phyloP scores from a whole-genome alignment of 2,113 vertebrate species.

The Charina bottae region DNA sequence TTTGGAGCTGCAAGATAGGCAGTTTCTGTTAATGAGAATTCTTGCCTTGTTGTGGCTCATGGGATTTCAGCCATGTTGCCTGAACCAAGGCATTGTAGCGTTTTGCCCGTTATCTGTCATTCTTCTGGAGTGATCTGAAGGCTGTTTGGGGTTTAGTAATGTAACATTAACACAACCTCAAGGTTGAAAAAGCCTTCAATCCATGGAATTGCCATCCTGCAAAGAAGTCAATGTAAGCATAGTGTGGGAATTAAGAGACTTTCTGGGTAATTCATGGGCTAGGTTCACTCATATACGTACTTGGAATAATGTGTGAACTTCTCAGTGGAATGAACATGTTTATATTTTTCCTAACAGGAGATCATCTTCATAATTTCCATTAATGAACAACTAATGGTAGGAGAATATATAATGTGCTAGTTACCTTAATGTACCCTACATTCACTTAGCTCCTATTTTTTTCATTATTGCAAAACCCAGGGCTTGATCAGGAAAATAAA shows the following conservation, averaged over 20 bases:
- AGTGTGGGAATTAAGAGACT: neutral
- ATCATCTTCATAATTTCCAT: neutral
- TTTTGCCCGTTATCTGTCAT: neutral
- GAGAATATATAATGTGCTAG: neutral
- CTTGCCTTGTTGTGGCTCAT: too few species aligned
- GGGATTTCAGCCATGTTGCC: neutral
- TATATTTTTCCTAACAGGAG: neutral
- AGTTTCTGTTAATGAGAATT: too few species aligned
- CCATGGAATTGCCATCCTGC: neutral
- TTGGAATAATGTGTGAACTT: neutral
- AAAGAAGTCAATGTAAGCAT: neutral
- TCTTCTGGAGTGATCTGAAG: neutral
- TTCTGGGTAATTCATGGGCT: neutral
- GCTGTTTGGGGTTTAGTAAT: neutral
- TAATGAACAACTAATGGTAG: neutral
- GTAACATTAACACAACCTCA: neutral
- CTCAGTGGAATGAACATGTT: neutral
- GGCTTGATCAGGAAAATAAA: neutral
- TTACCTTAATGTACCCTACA: neutral
- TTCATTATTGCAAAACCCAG: neutral
- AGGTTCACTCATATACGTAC: neutral
- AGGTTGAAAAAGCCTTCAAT: neutral
- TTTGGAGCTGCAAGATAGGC: too few species aligned
- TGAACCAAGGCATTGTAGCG: neutral
- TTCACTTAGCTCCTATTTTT: neutral